Evolutionary conservation across 2,888 invertebrate genomes (phyloP).

Genomic region (Leucophora obtusa): DNA sequence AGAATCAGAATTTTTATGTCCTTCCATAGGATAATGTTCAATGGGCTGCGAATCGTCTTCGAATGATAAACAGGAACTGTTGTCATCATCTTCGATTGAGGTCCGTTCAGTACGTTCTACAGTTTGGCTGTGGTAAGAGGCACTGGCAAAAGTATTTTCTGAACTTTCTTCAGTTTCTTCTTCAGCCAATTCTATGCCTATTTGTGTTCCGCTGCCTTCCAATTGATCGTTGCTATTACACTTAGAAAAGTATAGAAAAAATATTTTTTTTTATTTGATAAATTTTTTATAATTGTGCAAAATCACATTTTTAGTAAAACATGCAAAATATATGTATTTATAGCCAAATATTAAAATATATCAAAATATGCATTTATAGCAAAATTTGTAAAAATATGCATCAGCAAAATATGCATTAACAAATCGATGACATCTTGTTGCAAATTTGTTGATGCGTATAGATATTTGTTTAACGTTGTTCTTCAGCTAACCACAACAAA

Average conservation of each 20-base stretch:
- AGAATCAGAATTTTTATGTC: conserved; percentile 70
- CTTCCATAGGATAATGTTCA: conserved; percentile 74
- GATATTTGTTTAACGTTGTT: too few relatives aligned
- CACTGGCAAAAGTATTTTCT: conserved; percentile 78
- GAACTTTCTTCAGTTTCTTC: conserved; percentile 71
- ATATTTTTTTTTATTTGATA: too few relatives aligned
- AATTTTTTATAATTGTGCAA: too few relatives aligned
- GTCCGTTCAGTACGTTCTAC: conserved; percentile 77
- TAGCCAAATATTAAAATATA: too few relatives aligned
- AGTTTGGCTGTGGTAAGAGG: conserved; percentile 77
- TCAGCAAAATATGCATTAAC: too few relatives aligned
- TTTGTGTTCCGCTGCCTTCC: conserved; percentile 15
- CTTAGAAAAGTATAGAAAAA: conserved; percentile 9
- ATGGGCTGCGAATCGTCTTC: conserved; percentile 79
- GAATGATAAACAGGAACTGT: conserved; percentile 77
- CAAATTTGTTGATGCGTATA: too few relatives aligned
- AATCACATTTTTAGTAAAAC: too few relatives aligned
- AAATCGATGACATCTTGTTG: too few relatives aligned
- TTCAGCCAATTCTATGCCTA: conserved; percentile 57
- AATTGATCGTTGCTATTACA: conserved; percentile 46
- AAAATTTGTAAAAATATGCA: too few relatives aligned
- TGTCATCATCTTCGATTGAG: conserved; percentile 75
- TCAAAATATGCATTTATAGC: too few relatives aligned
- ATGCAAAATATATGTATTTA: too few relatives aligned
- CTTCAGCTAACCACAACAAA: too few relatives aligned